Evolutionary conservation across 2,797 vertebrate genomes (phyloP).

Genomic region (Thripadectes ignobilis): DNA sequence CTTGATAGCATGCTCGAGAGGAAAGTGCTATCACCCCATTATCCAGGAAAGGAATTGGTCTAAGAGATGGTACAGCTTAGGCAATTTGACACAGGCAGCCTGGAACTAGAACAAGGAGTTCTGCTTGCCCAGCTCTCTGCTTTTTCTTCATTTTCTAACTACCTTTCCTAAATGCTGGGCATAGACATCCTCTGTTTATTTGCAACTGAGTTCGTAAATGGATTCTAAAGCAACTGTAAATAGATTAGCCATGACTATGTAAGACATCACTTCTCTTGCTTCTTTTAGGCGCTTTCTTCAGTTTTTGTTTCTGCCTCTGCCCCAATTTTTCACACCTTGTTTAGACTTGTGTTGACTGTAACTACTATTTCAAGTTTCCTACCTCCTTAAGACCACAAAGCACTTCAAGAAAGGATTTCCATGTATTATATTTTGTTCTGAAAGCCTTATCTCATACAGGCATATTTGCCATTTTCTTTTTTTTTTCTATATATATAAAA

Average conservation of each 20-base stretch:
- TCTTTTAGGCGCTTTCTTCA: conserved; percentile 9
- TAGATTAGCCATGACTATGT: conserved; percentile 15
- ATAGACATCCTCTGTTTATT: background rate
- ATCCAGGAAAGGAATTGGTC: background rate
- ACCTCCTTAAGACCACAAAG: conserved; percentile 74
- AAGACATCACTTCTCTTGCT: conserved; percentile 15
- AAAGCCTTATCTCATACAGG: conserved; percentile 76
- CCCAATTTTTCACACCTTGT: conserved; percentile 71
- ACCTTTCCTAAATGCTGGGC: background rate
- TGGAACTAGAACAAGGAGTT: background rate
- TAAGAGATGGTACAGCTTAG: background rate
- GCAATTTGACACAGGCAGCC: background rate
- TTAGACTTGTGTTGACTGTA: conserved; percentile 67
- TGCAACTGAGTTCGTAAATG: background rate
- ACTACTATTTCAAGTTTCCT: conserved; percentile 69
- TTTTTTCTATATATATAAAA: background rate
- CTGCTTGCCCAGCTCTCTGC: background rate
- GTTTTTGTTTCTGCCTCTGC: background rate
- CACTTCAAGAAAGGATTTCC: conserved; percentile 77
- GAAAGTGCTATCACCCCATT: background rate
- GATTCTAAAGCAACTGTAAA: conserved; percentile 25
- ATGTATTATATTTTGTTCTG: conserved; percentile 78
- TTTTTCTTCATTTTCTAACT: background rate
- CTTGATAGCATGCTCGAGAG: background rate
- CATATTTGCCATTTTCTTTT: conserved; percentile 75